Evolutionary conservation across 2,888 invertebrate species (phyloP).

Genomic region (Nowickia ferox): DNA sequence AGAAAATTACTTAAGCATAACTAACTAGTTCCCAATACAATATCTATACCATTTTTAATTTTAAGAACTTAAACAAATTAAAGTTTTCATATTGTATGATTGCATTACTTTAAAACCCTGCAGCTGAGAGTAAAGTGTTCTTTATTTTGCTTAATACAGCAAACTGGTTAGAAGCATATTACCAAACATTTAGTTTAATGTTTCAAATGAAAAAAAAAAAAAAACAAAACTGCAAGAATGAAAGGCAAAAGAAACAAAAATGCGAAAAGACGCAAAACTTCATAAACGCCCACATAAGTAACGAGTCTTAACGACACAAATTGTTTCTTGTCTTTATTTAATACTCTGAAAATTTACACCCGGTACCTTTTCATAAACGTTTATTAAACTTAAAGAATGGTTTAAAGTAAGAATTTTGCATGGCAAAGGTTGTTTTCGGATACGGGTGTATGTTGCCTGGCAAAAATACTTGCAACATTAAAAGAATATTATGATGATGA

Average conservation of each 20-base stretch:
- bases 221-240: neutral
- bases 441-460: neutral
- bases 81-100: neutral
- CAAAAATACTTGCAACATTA: constrained; percentile 22
- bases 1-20: too few relatives aligned
- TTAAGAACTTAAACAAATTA: neutral
- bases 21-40: too few relatives aligned
- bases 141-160: constrained; percentile 7
- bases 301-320: constrained; percentile 53
- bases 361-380: neutral
- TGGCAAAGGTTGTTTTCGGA: neutral
- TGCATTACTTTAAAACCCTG: constrained; percentile 9
- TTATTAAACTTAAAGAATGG: neutral
- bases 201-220: constrained; percentile 25
- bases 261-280: constrained; percentile 26
- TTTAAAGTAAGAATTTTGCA: neutral
- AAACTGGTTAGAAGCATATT: constrained; percentile 65
- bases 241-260: constrained; percentile 5
- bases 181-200: constrained; percentile 56
- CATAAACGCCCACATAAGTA: constrained; percentile 59
- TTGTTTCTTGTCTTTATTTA: constrained; percentile 47
- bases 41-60: too few relatives aligned
- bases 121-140: neutral
- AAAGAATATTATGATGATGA: constrained; percentile 11
- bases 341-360: constrained; percentile 27